Conservation (phyloP, 2,113 vertebrate genomes). For the Alectura lathami region DNA sequence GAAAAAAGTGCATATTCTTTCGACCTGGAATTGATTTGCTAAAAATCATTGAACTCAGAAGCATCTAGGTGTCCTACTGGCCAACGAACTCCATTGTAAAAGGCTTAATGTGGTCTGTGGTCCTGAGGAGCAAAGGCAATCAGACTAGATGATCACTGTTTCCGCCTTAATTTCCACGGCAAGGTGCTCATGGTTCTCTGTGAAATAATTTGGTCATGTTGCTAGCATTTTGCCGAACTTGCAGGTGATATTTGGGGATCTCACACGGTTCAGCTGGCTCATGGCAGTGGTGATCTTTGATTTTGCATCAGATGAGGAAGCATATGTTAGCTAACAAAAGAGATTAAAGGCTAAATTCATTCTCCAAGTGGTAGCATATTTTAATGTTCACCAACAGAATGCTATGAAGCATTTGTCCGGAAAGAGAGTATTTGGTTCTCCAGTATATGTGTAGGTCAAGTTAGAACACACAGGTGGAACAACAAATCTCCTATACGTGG, state of each 20-base stretch:
- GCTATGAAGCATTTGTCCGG: background rate
- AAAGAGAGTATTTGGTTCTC: background rate
- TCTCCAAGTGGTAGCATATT: background rate
- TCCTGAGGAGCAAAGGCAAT: background rate
- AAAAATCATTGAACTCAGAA: background rate
- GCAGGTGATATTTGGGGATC: constrained; percentile 89
- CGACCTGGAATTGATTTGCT: background rate
- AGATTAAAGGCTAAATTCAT: background rate
- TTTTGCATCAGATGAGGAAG: constrained; percentile 82
- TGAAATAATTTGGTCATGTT: background rate
- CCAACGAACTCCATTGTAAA: background rate
- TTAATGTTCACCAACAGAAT: background rate
- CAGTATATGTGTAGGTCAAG: background rate
- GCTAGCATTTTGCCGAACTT: background rate
- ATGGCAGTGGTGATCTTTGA: constrained; percentile 86
- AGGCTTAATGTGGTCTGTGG: background rate
- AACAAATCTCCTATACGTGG: background rate
- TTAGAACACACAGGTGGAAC: background rate
- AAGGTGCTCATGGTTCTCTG: background rate
- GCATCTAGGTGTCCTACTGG: background rate
- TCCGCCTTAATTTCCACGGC: background rate
- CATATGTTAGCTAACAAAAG: background rate
- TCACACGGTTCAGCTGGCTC: constrained; percentile 88
- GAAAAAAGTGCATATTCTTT: background rate
- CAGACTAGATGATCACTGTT: background rate